phyloP scores from a whole-genome alignment of 2,113 vertebrate species.

The Garra rufa region DNA sequence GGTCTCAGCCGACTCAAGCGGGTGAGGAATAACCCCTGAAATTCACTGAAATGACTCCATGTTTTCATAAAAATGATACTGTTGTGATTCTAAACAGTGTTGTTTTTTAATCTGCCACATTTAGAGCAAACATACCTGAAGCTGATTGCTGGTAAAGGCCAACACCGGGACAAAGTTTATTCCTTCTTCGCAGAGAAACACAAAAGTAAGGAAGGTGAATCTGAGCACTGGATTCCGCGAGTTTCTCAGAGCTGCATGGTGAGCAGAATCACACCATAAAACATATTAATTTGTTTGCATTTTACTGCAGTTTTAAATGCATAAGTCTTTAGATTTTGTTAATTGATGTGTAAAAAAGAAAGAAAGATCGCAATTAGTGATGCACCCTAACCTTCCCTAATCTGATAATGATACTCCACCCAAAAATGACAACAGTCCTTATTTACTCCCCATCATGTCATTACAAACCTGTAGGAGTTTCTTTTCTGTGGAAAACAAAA shows the following conservation, averaged over 20 bases:
- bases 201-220: not conserved
- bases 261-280: slow-evolving; percentile 27
- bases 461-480: too few relatives aligned
- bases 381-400: not conserved
- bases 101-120: not conserved
- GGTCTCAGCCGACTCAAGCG: not conserved
- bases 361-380: too few relatives aligned
- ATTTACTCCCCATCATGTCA: too few relatives aligned
- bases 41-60: not conserved
- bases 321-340: too few relatives aligned
- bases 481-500: too few relatives aligned
- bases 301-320: too few relatives aligned
- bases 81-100: not conserved
- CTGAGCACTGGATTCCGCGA: slow-evolving; percentile 64
- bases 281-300: too few relatives aligned
- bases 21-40: too few relatives aligned
- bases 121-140: slow-evolving; percentile 70
- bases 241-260: slow-evolving; percentile 76
- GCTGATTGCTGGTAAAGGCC: slow-evolving; percentile 55
- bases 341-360: too few relatives aligned
- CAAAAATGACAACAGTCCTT: too few relatives aligned
- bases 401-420: too few relatives aligned
- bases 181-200: slow-evolving; percentile 70
- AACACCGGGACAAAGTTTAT: slow-evolving; percentile 62
- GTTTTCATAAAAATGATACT: not conserved